Evolutionary conservation across 2,113 vertebrate species (phyloP).

Genomic region (Budorcas taxicolor): DNA sequence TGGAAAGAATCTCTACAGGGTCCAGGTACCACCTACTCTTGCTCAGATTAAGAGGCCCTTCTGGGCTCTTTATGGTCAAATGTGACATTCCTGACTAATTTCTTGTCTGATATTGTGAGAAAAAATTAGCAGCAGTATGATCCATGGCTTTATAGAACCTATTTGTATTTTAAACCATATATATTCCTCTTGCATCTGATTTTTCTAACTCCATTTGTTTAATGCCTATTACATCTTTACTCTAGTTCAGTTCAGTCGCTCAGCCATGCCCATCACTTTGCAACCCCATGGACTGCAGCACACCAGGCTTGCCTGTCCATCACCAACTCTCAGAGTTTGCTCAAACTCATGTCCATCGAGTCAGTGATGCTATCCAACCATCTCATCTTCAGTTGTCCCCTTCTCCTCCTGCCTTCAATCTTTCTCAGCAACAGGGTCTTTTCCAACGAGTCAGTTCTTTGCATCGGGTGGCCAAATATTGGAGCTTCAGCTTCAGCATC

Average conservation of each 20-base stretch:
- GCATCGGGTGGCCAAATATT: accelerated
- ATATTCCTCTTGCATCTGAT: not conserved
- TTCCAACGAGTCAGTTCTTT: not conserved
- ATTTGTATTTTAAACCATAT: not conserved
- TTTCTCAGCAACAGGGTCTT: not conserved
- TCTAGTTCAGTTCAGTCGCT: not conserved
- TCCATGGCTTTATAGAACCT: not conserved
- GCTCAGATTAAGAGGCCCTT: not conserved
- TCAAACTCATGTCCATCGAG: not conserved
- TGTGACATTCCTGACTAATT: not conserved
- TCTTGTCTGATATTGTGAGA: not conserved
- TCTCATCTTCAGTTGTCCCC: not conserved
- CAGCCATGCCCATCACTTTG: not conserved
- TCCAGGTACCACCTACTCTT: not conserved
- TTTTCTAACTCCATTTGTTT: not conserved
- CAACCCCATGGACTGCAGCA: not conserved
- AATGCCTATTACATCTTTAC: not conserved
- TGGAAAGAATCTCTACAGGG: not conserved
- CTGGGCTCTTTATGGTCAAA: not conserved
- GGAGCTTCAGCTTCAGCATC: not conserved
- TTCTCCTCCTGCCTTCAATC: not conserved
- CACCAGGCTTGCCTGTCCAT: not conserved
- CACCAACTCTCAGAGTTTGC: not conserved
- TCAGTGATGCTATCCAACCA: not conserved
- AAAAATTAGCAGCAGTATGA: not conserved